Conservation (phyloP, 2,888 invertebrate genomes). For the Himalopsyche japonica region DNA sequence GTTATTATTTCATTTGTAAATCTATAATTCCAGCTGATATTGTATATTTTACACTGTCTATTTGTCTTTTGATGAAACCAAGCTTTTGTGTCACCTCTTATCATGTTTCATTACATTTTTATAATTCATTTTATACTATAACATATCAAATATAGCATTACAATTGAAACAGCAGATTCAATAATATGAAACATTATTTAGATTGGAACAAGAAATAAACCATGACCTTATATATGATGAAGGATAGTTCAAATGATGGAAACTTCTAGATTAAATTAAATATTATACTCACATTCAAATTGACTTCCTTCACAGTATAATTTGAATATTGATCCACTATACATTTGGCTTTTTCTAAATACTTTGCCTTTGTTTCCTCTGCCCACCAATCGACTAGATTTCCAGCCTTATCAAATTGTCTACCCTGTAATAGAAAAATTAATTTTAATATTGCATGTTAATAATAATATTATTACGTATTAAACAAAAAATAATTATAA, state of each 20-base stretch:
- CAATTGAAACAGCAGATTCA: not conserved
- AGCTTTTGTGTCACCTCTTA: no score
- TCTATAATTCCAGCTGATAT: no score
- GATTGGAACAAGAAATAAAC: not conserved
- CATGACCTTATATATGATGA: no score
- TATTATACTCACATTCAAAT: constrained; percentile 64
- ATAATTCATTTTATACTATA: no score
- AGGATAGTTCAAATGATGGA: not conserved
- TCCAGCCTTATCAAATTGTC: constrained; percentile 90
- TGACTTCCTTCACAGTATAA: constrained; percentile 78
- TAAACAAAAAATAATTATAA: no score
- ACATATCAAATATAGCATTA: no score
- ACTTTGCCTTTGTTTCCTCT: constrained; percentile 77
- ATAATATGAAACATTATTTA: not conserved
- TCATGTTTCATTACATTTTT: no score
- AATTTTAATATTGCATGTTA: not conserved
- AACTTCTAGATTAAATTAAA: not conserved
- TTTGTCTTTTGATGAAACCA: no score
- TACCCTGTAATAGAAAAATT: constrained; percentile 59
- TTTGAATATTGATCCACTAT: constrained; percentile 94
- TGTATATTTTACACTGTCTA: no score
- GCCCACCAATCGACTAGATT: constrained; percentile 95
- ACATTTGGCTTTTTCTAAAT: constrained; percentile 83
- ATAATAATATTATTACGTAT: no score
- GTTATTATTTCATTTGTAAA: no score